Evolutionary conservation across 2,888 invertebrate species (phyloP).

Genomic region (Cheilosia urbana): DNA sequence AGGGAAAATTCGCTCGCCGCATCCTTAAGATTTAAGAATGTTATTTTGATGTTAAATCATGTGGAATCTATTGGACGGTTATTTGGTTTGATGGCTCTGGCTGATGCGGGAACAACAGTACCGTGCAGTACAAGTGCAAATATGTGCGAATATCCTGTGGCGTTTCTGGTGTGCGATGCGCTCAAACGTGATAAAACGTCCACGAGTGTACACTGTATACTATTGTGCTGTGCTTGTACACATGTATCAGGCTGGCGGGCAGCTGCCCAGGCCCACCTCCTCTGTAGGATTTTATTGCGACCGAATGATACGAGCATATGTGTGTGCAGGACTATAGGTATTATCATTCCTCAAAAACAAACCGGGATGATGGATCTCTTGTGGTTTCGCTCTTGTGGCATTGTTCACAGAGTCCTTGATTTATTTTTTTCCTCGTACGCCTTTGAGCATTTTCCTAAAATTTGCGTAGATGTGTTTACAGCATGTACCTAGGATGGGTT

Average conservation of each 20-base stretch:
- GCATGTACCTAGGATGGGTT: background rate
- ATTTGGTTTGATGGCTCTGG: constrained; percentile 65
- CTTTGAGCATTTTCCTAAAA: constrained; percentile 45
- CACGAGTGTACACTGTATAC: constrained; percentile 5
- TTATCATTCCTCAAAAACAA: constrained; percentile 53
- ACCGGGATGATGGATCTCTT: constrained; percentile 55
- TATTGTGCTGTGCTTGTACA: too few relatives aligned
- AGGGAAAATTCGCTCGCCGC: constrained; percentile 17
- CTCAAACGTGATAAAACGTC: constrained; percentile 46
- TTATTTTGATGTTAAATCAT: constrained; percentile 71
- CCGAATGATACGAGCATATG: constrained; percentile 46
- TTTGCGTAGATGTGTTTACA: constrained; percentile 19
- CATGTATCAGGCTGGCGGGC: background rate
- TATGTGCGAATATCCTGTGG: constrained; percentile 60
- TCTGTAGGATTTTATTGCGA: constrained; percentile 24
- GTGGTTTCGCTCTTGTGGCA: constrained; percentile 52
- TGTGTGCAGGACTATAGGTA: background rate
- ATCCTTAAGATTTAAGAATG: constrained; percentile 54
- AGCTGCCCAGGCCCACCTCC: background rate
- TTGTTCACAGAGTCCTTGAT: constrained; percentile 28
- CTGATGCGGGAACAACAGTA: constrained; percentile 10
- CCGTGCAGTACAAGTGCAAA: constrained; percentile 28
- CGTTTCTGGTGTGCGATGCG: constrained; percentile 39
- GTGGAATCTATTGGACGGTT: constrained; percentile 71
- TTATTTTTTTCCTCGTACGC: constrained; percentile 2